Conservation (phyloP, 2,888 invertebrate genomes). For the Epiblema foenella region DNA sequence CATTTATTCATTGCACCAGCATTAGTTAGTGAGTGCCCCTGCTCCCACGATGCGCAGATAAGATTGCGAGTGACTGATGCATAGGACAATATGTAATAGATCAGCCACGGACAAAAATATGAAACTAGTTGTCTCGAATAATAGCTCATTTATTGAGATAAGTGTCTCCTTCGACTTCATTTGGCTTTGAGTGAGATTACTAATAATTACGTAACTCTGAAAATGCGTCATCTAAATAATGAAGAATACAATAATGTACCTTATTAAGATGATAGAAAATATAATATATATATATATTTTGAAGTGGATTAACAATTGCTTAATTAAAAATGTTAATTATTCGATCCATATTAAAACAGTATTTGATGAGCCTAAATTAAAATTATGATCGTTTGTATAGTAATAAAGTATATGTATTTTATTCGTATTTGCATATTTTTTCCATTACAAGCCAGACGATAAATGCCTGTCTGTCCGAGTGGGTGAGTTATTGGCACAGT, state of each 20-base stretch:
- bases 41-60: constrained; percentile 80
- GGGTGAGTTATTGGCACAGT: constrained; percentile 35
- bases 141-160: constrained; percentile 80
- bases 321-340: not conserved
- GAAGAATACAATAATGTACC: no score
- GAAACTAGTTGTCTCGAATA: constrained; percentile 64
- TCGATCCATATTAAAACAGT: not conserved
- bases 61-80: constrained; percentile 80
- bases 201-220: constrained; percentile 40
- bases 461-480: constrained; percentile 25
- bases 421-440: constrained; percentile 23
- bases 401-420: not conserved
- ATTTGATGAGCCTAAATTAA: not conserved
- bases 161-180: constrained; percentile 69
- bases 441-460: constrained; percentile 26
- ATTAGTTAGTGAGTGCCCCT: constrained; percentile 55
- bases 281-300: no score
- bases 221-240: not conserved
- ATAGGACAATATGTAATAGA: constrained; percentile 81
- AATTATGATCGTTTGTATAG: not conserved
- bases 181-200: constrained; percentile 46
- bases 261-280: no score
- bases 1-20: constrained; percentile 43
- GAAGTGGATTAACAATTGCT: no score
- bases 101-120: constrained; percentile 68